Base-by-base conservation (phyloP, 2,888 invertebrate genomes). In the Lasius platythorax region DNA sequence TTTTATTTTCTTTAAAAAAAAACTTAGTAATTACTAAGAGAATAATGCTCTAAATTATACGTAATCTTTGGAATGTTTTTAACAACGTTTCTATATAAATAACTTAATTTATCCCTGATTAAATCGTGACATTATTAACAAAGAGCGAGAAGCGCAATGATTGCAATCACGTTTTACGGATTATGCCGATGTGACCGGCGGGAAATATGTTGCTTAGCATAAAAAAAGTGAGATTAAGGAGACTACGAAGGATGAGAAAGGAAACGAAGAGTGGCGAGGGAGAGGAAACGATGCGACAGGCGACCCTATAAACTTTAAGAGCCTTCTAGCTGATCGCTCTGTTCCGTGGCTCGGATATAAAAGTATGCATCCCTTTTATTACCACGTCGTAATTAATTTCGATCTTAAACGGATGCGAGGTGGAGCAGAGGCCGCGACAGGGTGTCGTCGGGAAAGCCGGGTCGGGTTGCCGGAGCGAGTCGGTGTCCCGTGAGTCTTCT, bases 351-450 rank as follows among this genome's bases (percentile, higher is more conserved):
- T 85, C 84, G 75, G 53, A 53, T 86, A 72, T 72, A 82, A 88
- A 90, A 87, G 87, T 82, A 74, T 79, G 84, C 84, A 82, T 85
- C 84, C 66, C 58, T 83, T 90, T 90, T 90, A 90, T 90, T 87
- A 90, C 86, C 82, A 70, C 76, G 61, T 75, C 84, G 88, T 87
- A 90, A 90, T 90, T 90, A 90, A 90, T 90, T 89, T 75, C 61
- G 85, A 90, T 85, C 86, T 85, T 85, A 85, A 86, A 82, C 82
- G 58, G 66, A 66, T 9, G 63, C 43, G 43, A 4, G 23, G 18
- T 33, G 33, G 43, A 28, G 12, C 33, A 15, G 40, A 70, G n/a
- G 11, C 15, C 33, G 70, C 33, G 70, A 56, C 53, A 30, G 30
- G 15, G 56, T 46, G 58, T 73, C 73, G 67, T 56, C 18, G 78